A percentile compares a stretch with the other conserved stretches of the same genome.
These are phyloP conservation scores for Rattus rattus DNA, from an alignment of 2,113 vertebrate species.

Conservation along the genomic window DNA sequence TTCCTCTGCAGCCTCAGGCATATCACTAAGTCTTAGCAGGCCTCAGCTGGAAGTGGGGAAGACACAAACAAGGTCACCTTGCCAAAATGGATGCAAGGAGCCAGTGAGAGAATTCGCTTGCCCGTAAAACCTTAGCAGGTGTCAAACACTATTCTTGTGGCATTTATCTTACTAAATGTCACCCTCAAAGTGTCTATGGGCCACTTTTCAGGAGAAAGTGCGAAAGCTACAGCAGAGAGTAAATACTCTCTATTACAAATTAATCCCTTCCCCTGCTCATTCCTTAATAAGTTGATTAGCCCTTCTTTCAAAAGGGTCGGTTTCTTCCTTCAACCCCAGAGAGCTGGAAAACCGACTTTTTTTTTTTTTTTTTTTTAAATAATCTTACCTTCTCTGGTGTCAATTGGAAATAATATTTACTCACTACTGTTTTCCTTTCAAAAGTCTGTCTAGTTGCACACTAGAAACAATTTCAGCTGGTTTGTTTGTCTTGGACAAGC, in stretches of 20 bases:
- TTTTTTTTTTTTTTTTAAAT: slow-evolving; percentile 8
- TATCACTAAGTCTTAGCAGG: not conserved
- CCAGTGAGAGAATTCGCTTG: not conserved
- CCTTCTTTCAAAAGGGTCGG: not conserved
- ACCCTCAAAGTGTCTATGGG: not conserved
- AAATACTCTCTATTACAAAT: not conserved
- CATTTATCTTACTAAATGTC: not conserved
- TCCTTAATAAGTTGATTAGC: not conserved
- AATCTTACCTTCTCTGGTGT: slow-evolving; percentile 67
- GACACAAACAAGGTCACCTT: not conserved
- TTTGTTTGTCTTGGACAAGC: slow-evolving; percentile 76
- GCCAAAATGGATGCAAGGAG: not conserved
- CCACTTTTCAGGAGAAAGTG: slow-evolving; percentile 8
- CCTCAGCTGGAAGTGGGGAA: not conserved
- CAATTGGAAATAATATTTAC: slow-evolving; percentile 77
- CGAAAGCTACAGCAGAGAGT: not conserved
- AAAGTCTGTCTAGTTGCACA: slow-evolving; percentile 74
- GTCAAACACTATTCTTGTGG: not conserved
- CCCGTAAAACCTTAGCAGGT: not conserved
- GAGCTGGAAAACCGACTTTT: not conserved
- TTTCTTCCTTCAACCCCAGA: slow-evolving; percentile 15
- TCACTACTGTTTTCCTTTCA: slow-evolving; percentile 79
- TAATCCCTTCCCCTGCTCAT: not conserved
- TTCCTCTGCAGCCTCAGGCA: slow-evolving; percentile 5
- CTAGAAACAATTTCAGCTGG: slow-evolving; percentile 72